Evolutionary conservation across 2,113 vertebrate species (phyloP).

Genomic region (Menidia beryllina): DNA sequence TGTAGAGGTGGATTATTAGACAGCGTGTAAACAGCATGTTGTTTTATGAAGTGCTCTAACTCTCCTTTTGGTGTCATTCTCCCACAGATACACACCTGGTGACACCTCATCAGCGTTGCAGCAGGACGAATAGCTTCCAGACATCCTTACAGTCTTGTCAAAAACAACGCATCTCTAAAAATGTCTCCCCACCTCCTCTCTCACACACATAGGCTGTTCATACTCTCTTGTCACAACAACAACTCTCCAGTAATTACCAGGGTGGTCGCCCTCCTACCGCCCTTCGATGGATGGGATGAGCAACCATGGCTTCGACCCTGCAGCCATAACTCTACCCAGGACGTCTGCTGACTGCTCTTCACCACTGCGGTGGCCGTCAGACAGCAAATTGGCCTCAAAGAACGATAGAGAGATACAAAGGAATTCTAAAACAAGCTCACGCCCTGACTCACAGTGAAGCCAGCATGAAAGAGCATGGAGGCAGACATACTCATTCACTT

Average conservation of each 20-base stretch:
- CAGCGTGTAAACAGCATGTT: constrained; percentile 72
- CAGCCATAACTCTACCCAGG: constrained; percentile 83
- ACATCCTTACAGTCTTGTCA: constrained; percentile 74
- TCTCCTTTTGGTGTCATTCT: constrained; percentile 37
- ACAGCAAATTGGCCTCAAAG: constrained; percentile 74
- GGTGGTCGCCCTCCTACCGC: constrained; percentile 78
- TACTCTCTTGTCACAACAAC: constrained; percentile 80
- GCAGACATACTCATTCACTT: constrained; percentile 52
- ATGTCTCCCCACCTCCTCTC: constrained; percentile 48
- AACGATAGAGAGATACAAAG: constrained; percentile 59
- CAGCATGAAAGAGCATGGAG: constrained; percentile 54
- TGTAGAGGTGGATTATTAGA: constrained; percentile 75
- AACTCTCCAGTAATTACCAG: constrained; percentile 85
- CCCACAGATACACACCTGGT: constrained; percentile 60
- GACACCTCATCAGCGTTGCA: constrained; percentile 78
- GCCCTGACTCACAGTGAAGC: constrained; percentile 18
- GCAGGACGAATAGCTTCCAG: constrained; percentile 81
- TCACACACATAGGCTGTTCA: constrained; percentile 39
- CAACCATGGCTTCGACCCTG: constrained; percentile 77
- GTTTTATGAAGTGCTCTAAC: constrained; percentile 64
- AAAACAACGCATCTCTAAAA: constrained; percentile 82
- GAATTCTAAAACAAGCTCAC: constrained; percentile 48
- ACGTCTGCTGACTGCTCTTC: constrained; percentile 56
- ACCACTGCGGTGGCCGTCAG: constrained; percentile 49
- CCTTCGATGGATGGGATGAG: constrained; percentile 80